Evolutionary conservation across 2,888 invertebrate genomes (phyloP).

Genomic region (Brenthis ino): DNA sequence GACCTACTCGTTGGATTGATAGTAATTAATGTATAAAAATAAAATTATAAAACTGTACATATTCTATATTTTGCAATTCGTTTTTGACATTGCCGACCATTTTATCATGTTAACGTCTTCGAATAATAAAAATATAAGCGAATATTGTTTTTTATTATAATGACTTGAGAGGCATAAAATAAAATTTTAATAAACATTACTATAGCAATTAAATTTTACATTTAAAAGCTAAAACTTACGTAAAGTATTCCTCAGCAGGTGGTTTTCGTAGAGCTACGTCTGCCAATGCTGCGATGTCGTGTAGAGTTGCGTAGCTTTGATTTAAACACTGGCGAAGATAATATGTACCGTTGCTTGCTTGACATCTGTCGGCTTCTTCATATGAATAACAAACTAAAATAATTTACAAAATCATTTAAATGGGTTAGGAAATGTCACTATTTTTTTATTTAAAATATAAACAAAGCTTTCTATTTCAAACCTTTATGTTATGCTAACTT

Average conservation of each 20-base stretch:
- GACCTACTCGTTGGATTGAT: no score
- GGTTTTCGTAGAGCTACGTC: constrained; percentile 82
- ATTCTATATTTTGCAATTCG: no score
- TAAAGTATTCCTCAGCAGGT: constrained; percentile 89
- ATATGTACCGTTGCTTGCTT: constrained; percentile 83
- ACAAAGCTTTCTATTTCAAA: background rate
- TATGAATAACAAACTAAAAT: constrained; percentile 86
- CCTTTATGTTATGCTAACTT: constrained; percentile 51
- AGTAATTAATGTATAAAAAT: no score
- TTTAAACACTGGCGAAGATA: constrained; percentile 85
- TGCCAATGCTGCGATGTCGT: constrained; percentile 81
- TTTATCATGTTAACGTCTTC: no score
- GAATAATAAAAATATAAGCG: no score
- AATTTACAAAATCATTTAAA: background rate
- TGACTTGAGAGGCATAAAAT: no score
- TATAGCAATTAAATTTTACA: background rate
- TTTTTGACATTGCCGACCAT: no score
- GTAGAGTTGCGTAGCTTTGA: constrained; percentile 75
- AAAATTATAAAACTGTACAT: no score
- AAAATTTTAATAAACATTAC: background rate
- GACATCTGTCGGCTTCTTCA: constrained; percentile 84
- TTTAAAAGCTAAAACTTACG: constrained; percentile 69
- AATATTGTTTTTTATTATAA: no score
- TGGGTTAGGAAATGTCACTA: background rate
- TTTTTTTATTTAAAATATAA: background rate